Conservation (phyloP, 2,113 vertebrate species). For the Heliornis fulica region DNA sequence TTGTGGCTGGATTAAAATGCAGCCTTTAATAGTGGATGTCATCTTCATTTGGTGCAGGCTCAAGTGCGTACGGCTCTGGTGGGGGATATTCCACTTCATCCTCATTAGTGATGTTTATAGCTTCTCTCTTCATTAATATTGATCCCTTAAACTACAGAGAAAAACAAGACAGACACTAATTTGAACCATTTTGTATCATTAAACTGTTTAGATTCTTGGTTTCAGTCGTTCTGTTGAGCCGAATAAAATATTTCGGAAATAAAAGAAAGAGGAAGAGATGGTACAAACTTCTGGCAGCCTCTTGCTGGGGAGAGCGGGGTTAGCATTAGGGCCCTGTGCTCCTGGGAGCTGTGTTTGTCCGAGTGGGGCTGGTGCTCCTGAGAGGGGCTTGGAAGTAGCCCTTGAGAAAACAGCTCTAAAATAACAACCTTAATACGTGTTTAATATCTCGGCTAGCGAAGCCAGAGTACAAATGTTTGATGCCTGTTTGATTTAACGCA, state of each 20-base stretch:
- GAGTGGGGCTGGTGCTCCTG: not conserved
- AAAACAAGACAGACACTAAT: slow-evolving; percentile 69
- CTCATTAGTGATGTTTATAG: slow-evolving; percentile 74
- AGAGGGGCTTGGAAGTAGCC: not conserved
- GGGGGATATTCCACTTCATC: slow-evolving; percentile 61
- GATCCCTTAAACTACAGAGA: slow-evolving; percentile 66
- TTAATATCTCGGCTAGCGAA: not conserved
- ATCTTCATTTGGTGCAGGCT: slow-evolving; percentile 62
- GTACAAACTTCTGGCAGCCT: not conserved
- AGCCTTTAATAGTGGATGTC: slow-evolving; percentile 64
- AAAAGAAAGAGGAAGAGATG: not conserved
- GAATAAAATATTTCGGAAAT: slow-evolving; percentile 37
- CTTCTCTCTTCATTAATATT: slow-evolving; percentile 77
- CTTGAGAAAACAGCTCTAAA: not conserved
- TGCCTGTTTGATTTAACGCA: not conserved
- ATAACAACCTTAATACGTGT: not conserved
- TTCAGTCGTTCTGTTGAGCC: slow-evolving; percentile 4
- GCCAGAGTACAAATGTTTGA: not conserved
- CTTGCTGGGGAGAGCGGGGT: not conserved
- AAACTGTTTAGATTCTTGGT: slow-evolving; percentile 66
- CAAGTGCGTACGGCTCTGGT: not conserved
- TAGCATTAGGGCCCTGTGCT: not conserved
- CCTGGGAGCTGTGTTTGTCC: not conserved
- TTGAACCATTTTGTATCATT: slow-evolving; percentile 66
- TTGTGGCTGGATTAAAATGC: slow-evolving; percentile 73